Percentiles rank a stretch among this genome's conserved stretches.
Conservation (phyloP, 2,113 vertebrate species). For the Vimba vimba region DNA sequence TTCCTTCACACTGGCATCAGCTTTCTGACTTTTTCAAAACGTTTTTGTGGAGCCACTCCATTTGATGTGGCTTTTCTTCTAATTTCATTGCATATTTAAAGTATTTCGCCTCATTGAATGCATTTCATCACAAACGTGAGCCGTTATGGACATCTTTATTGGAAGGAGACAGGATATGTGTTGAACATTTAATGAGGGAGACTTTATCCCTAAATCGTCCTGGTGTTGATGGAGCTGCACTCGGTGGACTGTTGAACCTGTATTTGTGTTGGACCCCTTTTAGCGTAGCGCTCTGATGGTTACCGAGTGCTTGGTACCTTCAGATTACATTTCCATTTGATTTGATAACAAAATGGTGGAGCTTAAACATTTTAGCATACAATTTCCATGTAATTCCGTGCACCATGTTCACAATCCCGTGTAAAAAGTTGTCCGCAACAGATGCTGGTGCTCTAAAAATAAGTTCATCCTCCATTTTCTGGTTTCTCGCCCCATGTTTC, state of each 20-base stretch:
- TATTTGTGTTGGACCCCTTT: conserved; percentile 49
- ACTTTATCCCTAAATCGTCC: neutral
- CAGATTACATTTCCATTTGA: neutral
- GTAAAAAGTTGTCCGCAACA: conserved; percentile 39
- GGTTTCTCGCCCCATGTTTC: conserved; percentile 9
- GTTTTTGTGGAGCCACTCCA: neutral
- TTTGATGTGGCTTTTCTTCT: conserved; percentile 26
- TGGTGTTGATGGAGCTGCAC: conserved; percentile 36
- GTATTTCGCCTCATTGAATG: conserved; percentile 3
- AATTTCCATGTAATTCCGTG: conserved; percentile 18
- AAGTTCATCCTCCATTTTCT: neutral
- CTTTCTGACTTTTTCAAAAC: conserved; percentile 25
- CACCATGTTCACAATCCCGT: conserved; percentile 33
- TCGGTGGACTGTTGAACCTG: conserved; percentile 42
- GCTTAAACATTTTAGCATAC: conserved; percentile 9
- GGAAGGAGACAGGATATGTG: neutral
- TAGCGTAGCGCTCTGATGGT: conserved; percentile 27
- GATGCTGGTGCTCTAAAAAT: conserved; percentile 34
- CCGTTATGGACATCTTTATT: neutral
- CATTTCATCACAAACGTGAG: conserved; percentile 6
- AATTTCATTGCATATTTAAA: conserved; percentile 13
- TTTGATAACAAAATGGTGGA: neutral
- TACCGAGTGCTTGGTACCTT: neutral
- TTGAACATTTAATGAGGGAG: conserved; percentile 15
- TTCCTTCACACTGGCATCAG: conserved; percentile 31